Base-by-base conservation (phyloP, 1,140 invertebrate species). In the Wiebesia pumilae region DNA sequence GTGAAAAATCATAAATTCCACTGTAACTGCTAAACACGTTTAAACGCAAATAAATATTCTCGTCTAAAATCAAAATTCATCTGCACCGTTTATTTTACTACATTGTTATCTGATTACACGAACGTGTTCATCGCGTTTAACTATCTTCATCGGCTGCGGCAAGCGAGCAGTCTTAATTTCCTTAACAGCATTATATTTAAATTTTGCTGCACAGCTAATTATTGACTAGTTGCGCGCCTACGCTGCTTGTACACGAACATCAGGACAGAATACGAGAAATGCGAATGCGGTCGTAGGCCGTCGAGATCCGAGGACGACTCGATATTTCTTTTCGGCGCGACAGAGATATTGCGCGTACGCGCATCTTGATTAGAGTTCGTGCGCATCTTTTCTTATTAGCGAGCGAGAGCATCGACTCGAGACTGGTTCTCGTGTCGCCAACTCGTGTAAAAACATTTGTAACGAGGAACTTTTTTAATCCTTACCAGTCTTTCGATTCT, bases 391-490 rank as follows among this genome's bases (percentile, higher is more conserved):
- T 75, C 71, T 75, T 75, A 75, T 75, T 75, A 75, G 71, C 7
- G 69, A 38, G 16, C 16, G 35, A 71, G 33, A 38, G 21, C 21
- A 62, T 27, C 58, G 58, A 7, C 24, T 27, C 24, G 47, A 35
- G 77, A 80, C 78, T 62, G 78, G 78, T 80, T 80, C 14, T 54
- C 47, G 27, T 80, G 71, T 80, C 78, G 51, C 30, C 10, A 33
- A 27, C 78, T 38, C 14, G 82, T 27, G 54, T 27, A 83, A 77
- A 77, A 77, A 83, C 82, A 62, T 43, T 77, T 43, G 83, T 75
- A 84, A 78, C 83, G 83, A 33, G 83, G 33, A 84, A 51, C 40
- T 30, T 47, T 38, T 67, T 84, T 79, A 79, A 69, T 79, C 62
- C 62, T 43, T 54, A 84, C 62, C 40, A 30, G 75, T 69, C 38